Percentiles rank a stretch among this genome's conserved stretches.
phyloP scores from a whole-genome alignment of 2,797 vertebrate genomes.

The Tragelaphus oryx region DNA sequence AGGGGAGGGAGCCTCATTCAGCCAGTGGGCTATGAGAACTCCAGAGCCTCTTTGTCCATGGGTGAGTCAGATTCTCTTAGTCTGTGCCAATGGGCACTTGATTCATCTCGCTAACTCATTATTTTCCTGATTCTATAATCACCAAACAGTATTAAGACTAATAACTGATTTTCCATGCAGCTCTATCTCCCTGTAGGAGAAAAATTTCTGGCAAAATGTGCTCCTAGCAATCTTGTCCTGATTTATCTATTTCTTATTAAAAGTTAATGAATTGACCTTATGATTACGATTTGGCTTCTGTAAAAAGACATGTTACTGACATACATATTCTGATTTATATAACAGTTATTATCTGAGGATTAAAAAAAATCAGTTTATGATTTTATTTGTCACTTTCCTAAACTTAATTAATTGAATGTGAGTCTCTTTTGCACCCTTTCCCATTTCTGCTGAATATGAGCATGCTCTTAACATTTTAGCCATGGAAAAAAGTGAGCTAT shows the following conservation, averaged over 20 bases:
- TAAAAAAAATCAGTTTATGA: background rate
- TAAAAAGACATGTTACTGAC: background rate
- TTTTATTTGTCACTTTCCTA: background rate
- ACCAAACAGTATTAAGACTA: background rate
- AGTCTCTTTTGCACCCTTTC: background rate
- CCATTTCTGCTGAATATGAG: background rate
- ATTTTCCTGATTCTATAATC: background rate
- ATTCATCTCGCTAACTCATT: background rate
- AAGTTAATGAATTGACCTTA: constrained; percentile 25
- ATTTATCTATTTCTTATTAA: background rate
- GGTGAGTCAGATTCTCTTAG: background rate
- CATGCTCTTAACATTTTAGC: background rate
- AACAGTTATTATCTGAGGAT: background rate
- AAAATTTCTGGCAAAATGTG: background rate
- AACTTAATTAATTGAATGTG: background rate
- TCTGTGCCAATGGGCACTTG: background rate
- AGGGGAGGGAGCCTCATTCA: background rate
- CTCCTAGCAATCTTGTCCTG: background rate
- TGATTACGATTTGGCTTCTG: background rate
- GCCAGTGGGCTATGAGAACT: background rate
- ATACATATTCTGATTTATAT: background rate
- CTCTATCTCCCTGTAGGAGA: background rate
- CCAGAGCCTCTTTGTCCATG: background rate
- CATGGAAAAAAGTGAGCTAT: background rate
- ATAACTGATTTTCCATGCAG: background rate